Evolutionary conservation across 2,797 vertebrate genomes (phyloP).

Genomic region (Dipus sagitta): DNA sequence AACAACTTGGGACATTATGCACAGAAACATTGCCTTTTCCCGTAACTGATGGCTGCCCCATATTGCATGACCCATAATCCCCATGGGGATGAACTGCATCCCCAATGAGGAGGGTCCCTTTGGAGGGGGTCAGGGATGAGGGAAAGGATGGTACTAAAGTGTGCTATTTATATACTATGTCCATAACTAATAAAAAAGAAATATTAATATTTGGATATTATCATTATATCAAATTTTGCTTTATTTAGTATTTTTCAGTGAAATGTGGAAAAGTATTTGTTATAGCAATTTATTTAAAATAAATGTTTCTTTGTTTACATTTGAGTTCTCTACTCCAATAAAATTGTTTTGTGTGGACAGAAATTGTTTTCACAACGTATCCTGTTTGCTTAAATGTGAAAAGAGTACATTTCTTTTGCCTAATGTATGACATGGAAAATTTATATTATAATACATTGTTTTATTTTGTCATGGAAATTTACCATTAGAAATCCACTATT

Average conservation of each 20-base stretch:
- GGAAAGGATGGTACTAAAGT: too few species aligned
- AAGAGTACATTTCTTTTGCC: not conserved
- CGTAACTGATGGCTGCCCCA: too few species aligned
- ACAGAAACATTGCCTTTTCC: too few species aligned
- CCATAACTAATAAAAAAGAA: not conserved
- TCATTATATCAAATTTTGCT: not conserved
- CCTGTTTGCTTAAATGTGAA: not conserved
- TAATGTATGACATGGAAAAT: not conserved
- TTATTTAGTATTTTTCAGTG: not conserved
- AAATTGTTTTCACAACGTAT: not conserved
- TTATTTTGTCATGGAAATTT: constrained; percentile 15
- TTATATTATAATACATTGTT: not conserved
- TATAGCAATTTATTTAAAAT: not conserved
- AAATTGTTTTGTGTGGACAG: not conserved
- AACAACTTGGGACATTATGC: too few species aligned
- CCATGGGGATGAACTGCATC: too few species aligned
- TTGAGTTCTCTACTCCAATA: not conserved
- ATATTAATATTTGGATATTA: not conserved
- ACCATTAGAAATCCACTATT: not conserved
- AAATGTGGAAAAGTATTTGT: not conserved
- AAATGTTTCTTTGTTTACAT: not conserved
- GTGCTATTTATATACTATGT: too few species aligned
- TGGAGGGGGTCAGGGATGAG: too few species aligned
- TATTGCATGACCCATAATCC: too few species aligned
- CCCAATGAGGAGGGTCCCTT: too few species aligned